Evolutionary conservation across 2,797 vertebrate species (phyloP), one percentile per base, ranked within the genome.

Genomic region (Discoglossus pictus): DNA sequence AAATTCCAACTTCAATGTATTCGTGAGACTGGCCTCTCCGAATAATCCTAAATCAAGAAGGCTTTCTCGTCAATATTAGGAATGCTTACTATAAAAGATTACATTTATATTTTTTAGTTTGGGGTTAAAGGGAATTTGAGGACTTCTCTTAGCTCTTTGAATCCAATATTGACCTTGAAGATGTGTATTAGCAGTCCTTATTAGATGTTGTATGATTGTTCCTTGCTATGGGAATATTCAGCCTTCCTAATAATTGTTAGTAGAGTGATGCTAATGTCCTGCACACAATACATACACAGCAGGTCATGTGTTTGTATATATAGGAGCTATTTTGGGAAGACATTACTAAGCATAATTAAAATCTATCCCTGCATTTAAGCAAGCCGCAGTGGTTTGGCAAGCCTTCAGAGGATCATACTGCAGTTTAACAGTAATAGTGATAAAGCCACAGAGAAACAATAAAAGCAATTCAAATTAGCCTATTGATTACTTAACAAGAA

Each of bases 371-470:
- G 73, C 70, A 62, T 84, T 85, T 83, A 78, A 80, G 75, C 56
- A 80, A 87, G 80, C 83, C 35, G 48, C 83, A 84, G 80, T 82
- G 76, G 76, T 82, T 85, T 89, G 86, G 85, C 86, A 88, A 79
- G 82, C 82, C 80, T 84, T 89, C 84, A 85, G 79, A 82, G 78
- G 74, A 65, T 72, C 81, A 76, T 71, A 77, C 75, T 83, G 76
- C 77, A 82, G 78, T 74, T 79, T 44, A 82, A 84, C 76, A 86
- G 78, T 84, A 76, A 81, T 81, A 80, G 65, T 77, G 72, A 86
- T 79, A 82, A 84, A 88, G 65, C 59, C 66, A 18, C 44, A 73
- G 73, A 79, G 54, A 74, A 83, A 62, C 62, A 76, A 75, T 83
- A 79, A 75, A 82, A 80, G 72, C 21, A 77, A 79, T 75, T 42